Conservation (phyloP, 2,797 vertebrate genomes). For the Poecilia velifera region DNA sequence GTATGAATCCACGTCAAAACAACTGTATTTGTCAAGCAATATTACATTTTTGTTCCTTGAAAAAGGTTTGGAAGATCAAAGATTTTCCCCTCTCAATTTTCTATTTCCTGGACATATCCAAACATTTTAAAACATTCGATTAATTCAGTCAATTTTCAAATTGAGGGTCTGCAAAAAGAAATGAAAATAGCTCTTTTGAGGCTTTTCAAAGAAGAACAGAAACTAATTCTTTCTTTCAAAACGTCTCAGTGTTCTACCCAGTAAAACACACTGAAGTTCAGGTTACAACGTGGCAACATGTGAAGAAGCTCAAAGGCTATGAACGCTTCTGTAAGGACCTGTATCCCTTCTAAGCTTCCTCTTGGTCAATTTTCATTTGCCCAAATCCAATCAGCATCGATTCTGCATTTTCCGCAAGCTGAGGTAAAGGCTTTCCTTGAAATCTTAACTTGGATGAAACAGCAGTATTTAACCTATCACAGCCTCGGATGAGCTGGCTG, state of each 20-base stretch:
- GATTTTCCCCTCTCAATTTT: neutral
- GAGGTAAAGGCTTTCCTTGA: constrained; percentile 71
- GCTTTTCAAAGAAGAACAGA: neutral
- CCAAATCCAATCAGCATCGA: constrained; percentile 78
- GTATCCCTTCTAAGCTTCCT: constrained; percentile 67
- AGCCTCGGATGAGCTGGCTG: constrained; percentile 60
- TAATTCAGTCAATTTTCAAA: neutral
- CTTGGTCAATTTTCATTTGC: constrained; percentile 76
- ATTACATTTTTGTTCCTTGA: neutral
- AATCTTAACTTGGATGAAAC: constrained; percentile 66
- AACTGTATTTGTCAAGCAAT: neutral
- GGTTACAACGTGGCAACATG: neutral
- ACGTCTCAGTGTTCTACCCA: neutral
- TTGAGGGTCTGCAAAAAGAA: neutral
- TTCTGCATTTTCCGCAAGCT: constrained; percentile 64
- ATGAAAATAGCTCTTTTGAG: neutral
- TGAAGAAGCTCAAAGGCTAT: neutral
- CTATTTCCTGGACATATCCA: neutral
- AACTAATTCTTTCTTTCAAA: neutral
- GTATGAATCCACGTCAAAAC: neutral
- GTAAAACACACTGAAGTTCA: neutral
- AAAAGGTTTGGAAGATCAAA: neutral
- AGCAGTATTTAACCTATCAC: constrained; percentile 76
- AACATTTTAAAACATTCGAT: neutral
- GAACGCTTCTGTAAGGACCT: neutral